phyloP scores from a whole-genome alignment of 2,113 vertebrate genomes.

The Mystacornis crossleyi region DNA sequence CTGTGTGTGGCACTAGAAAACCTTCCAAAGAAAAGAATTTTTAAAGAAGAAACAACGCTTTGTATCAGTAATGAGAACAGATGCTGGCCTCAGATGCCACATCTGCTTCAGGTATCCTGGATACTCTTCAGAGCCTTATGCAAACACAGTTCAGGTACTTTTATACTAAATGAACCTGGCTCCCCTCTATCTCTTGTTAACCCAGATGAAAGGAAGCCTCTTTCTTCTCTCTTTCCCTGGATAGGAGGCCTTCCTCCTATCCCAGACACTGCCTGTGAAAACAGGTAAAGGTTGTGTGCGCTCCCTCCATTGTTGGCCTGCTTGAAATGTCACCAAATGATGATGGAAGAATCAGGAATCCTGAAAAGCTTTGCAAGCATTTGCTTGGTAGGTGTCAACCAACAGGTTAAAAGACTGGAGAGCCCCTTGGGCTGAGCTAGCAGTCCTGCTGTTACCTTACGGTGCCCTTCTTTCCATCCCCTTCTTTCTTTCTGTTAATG shows the following conservation, averaged over 20 bases:
- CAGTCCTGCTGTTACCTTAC: neutral
- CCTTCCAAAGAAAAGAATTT: neutral
- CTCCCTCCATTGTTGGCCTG: neutral
- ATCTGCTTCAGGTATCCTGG: neutral
- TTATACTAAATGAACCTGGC: neutral
- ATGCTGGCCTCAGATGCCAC: neutral
- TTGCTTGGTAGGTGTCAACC: neutral
- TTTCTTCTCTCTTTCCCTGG: neutral
- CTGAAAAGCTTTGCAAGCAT: neutral
- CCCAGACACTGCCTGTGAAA: neutral
- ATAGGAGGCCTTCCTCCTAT: neutral
- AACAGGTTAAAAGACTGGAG: neutral
- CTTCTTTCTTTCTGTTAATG: neutral
- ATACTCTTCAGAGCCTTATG: neutral
- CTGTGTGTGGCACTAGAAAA: neutral
- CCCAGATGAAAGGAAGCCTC: neutral
- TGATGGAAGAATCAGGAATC: neutral
- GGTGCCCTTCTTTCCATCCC: neutral
- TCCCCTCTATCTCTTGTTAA: neutral
- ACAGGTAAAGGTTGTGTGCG: rapidly evolving
- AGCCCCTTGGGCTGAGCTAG: neutral
- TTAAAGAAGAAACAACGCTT: neutral
- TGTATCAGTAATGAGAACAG: neutral
- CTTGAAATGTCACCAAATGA: neutral
- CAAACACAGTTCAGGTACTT: neutral